These are phyloP conservation scores for Rhagoletis pomonella DNA, from an alignment of 1,140 invertebrate genomes.

Conservation along the genomic window DNA sequence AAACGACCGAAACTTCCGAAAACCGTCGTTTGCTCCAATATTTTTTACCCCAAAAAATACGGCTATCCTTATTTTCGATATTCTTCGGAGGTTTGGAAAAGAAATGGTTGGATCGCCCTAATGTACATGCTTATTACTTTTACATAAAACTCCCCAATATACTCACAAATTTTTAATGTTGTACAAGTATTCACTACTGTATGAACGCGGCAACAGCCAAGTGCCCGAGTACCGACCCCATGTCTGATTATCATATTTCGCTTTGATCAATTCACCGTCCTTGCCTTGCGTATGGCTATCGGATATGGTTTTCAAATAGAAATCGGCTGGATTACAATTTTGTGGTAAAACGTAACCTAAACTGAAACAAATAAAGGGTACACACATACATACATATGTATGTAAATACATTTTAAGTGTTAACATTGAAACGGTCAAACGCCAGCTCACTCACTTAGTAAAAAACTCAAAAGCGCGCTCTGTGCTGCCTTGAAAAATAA, in stretches of 20 bases:
- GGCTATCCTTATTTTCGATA: too few species aligned
- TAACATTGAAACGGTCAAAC: neutral
- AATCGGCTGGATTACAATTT: constrained; percentile 83
- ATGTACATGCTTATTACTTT: too few species aligned
- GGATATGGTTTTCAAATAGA: constrained; percentile 78
- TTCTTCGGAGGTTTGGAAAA: too few species aligned
- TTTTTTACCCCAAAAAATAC: too few species aligned
- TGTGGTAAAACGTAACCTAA: constrained; percentile 77
- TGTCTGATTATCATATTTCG: constrained; percentile 71
- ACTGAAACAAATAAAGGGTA: constrained; percentile 68
- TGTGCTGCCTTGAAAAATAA: constrained; percentile 87
- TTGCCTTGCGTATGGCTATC: constrained; percentile 72
- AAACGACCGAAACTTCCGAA: too few species aligned
- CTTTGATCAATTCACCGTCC: constrained; percentile 70
- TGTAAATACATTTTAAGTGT: neutral
- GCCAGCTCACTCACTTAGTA: constrained; percentile 76
- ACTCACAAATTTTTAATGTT: constrained; percentile 67
- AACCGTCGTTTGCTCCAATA: too few species aligned
- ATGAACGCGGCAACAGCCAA: constrained; percentile 64
- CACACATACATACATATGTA: too few species aligned
- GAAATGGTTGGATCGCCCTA: too few species aligned
- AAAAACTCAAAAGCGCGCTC: constrained; percentile 80
- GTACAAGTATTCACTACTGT: constrained; percentile 65
- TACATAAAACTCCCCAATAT: constrained; percentile 30
- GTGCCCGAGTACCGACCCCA: constrained; percentile 68